phyloP scores from a whole-genome alignment of 2,888 invertebrate species.

The Nowickia ferox region DNA sequence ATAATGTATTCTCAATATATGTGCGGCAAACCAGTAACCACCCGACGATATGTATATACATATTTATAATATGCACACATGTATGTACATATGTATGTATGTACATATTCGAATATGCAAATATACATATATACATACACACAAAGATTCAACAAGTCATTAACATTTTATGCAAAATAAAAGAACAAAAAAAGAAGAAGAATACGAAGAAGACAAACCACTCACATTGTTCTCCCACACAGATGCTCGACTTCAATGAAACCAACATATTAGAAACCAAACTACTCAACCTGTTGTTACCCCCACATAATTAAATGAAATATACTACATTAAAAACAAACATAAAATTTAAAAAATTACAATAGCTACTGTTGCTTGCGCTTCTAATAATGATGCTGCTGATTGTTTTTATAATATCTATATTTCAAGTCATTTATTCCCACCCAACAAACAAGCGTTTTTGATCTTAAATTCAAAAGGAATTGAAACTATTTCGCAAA shows the following conservation, averaged over 20 bases:
- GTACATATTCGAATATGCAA: not conserved
- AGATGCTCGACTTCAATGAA: conserved; percentile 37
- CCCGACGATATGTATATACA: no score
- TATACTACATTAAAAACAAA: conserved; percentile 22
- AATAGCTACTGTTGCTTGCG: conserved; percentile 13
- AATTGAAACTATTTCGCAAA: no score
- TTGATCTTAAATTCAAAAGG: not conserved
- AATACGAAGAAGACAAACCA: conserved; percentile 31
- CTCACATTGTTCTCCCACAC: conserved; percentile 59
- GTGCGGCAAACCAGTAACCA: no score
- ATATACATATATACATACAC: not conserved
- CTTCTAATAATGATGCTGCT: not conserved
- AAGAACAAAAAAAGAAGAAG: conserved; percentile 13
- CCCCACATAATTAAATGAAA: conserved; percentile 18
- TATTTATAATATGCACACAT: not conserved
- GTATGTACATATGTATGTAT: not conserved
- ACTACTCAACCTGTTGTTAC: conserved; percentile 54
- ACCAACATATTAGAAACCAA: conserved; percentile 18
- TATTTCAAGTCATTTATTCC: not conserved
- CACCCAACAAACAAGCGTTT: not conserved
- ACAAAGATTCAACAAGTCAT: conserved; percentile 69
- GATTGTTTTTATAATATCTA: not conserved
- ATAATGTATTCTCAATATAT: no score
- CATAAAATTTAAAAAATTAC: conserved; percentile 14
- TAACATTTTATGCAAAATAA: conserved; percentile 60